phyloP scores from a whole-genome alignment of 2,888 invertebrate genomes.

The Phaonia tiefii region DNA sequence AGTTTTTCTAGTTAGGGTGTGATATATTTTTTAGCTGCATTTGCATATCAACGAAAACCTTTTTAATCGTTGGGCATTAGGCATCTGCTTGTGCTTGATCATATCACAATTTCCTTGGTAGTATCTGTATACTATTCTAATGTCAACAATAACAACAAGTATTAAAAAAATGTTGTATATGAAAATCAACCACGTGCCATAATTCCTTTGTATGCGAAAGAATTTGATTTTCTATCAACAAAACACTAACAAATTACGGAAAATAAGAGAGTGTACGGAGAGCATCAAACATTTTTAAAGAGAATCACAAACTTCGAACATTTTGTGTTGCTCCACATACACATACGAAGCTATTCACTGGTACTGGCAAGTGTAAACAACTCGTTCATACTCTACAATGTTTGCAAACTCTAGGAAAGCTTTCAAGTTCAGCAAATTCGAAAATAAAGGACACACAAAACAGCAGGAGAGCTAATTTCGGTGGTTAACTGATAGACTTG shows the following conservation, averaged over 20 bases:
- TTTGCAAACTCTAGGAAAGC: constrained; percentile 35
- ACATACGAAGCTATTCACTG: background rate
- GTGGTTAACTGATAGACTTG: background rate
- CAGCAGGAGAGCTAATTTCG: constrained; percentile 22
- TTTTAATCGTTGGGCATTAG: no score
- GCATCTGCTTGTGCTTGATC: no score
- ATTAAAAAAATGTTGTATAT: constrained; percentile 23
- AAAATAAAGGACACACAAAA: constrained; percentile 27
- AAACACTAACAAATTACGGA: background rate
- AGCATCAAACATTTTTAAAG: background rate
- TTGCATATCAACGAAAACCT: no score
- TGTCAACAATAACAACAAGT: constrained; percentile 42
- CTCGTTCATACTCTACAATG: background rate
- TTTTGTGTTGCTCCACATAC: background rate
- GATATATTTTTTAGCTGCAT: no score
- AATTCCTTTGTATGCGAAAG: constrained; percentile 34
- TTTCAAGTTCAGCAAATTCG: constrained; percentile 66
- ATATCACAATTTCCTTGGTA: no score
- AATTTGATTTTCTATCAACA: constrained; percentile 5
- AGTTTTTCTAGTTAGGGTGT: no score
- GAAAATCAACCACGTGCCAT: constrained; percentile 57
- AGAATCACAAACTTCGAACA: background rate
- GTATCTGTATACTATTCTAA: no score
- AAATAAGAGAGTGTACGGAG: background rate
- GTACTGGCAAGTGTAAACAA: background rate